Percentiles rank a stretch among this genome's conserved stretches.
Conservation (phyloP, 2,113 vertebrate species). For the Malurus cyaneus region DNA sequence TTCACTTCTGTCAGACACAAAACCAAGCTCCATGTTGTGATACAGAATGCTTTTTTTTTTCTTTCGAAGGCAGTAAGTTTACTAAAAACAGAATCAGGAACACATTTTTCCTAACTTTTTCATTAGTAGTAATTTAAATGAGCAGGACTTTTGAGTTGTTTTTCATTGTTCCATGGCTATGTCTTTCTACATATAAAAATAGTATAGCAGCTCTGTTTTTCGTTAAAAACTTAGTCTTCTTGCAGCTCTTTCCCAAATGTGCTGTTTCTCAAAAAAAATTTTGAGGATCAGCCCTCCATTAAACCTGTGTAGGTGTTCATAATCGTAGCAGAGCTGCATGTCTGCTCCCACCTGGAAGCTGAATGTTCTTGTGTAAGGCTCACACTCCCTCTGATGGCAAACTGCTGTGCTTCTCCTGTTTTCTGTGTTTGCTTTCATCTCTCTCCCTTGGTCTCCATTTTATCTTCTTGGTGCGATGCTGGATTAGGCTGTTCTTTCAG, state of each 20-base stretch:
- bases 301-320: background rate
- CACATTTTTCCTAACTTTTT: background rate
- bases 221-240: background rate
- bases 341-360: background rate
- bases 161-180: background rate
- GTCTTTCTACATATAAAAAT: background rate
- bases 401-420: background rate
- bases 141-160: background rate
- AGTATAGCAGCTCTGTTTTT: background rate
- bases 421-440: background rate
- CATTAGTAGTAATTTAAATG: background rate
- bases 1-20: background rate
- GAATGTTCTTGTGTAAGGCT: background rate
- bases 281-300: background rate
- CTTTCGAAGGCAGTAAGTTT: background rate
- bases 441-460: background rate
- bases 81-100: background rate
- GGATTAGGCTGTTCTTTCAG: background rate
- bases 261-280: background rate
- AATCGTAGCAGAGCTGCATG: background rate
- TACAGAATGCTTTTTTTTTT: background rate
- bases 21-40: background rate
- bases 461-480: background rate
- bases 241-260: background rate
- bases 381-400: slow-evolving; percentile 14